Percentiles rank a stretch among this genome's conserved stretches.
phyloP scores from a whole-genome alignment of 1,140 invertebrate genomes.

The Heterodera carotae region DNA sequence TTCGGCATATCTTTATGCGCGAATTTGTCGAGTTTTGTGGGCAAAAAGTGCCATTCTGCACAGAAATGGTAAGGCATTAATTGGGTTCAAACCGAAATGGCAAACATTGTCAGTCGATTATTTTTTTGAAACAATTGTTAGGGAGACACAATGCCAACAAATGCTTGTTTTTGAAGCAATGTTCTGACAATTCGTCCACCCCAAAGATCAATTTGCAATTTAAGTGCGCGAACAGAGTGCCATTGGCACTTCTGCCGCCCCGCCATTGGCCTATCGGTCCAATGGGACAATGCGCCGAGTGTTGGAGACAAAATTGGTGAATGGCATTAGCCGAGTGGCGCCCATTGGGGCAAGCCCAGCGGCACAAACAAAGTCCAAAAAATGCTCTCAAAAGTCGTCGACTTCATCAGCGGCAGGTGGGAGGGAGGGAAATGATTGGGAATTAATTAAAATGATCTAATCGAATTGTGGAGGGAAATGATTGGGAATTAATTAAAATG shows the following conservation, averaged over 20 bases:
- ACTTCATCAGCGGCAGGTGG: not conserved
- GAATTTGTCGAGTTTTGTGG: constrained; percentile 27
- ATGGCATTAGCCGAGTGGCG: not conserved
- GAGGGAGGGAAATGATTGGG: no score
- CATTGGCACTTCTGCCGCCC: not conserved
- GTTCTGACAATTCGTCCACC: no score
- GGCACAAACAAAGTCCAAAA: not conserved
- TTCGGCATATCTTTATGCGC: constrained; percentile 21
- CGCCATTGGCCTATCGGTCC: not conserved
- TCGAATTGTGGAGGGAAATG: no score
- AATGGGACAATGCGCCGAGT: constrained; percentile 15
- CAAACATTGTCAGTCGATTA: not conserved
- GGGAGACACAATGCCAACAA: no score
- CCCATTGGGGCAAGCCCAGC: not conserved
- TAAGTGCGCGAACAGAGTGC: not conserved
- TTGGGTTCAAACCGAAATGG: not conserved
- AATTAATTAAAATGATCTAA: no score
- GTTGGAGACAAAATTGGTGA: constrained; percentile 24
- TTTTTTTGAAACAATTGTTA: not conserved
- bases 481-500: no score
- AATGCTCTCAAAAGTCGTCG: not conserved
- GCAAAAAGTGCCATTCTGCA: not conserved
- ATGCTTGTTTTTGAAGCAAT: no score
- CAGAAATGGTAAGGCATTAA: not conserved
- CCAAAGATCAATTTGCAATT: not conserved